Conservation (phyloP, 2,797 vertebrate species). For the Pangasius sanitwongsei region DNA sequence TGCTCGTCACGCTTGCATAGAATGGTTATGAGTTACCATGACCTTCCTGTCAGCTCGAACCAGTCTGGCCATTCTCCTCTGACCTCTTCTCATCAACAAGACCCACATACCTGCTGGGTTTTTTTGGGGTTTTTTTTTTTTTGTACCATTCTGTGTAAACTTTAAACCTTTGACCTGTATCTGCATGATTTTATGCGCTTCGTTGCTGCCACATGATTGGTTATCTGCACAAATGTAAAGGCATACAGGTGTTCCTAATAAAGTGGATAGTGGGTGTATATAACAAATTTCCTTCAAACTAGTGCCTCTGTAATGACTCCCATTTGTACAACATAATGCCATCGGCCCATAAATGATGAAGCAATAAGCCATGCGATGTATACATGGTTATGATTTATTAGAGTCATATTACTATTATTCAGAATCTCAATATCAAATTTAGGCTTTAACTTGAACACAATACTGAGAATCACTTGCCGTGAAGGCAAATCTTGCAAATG, state of each 20-base stretch:
- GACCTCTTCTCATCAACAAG: background rate
- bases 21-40: background rate
- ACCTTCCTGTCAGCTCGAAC: background rate
- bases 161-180: background rate
- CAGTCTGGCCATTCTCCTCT: background rate
- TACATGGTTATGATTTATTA: constrained; percentile 5
- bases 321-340: background rate
- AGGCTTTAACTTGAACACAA: background rate
- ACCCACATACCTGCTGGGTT: background rate
- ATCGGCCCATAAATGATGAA: background rate
- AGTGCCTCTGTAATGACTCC: background rate
- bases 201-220: background rate
- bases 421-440: constrained; percentile 4
- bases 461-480: background rate
- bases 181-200: background rate
- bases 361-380: background rate
- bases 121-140: background rate
- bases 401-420: background rate
- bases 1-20: background rate
- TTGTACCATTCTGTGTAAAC: background rate
- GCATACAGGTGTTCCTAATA: background rate
- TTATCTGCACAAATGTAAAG: background rate
- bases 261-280: background rate
- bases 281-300: background rate
- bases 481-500: background rate